A percentile compares a stretch with the other conserved stretches of the same genome.
Evolutionary conservation across 1,140 invertebrate genomes (phyloP).

Genomic region (Grapholita molesta): DNA sequence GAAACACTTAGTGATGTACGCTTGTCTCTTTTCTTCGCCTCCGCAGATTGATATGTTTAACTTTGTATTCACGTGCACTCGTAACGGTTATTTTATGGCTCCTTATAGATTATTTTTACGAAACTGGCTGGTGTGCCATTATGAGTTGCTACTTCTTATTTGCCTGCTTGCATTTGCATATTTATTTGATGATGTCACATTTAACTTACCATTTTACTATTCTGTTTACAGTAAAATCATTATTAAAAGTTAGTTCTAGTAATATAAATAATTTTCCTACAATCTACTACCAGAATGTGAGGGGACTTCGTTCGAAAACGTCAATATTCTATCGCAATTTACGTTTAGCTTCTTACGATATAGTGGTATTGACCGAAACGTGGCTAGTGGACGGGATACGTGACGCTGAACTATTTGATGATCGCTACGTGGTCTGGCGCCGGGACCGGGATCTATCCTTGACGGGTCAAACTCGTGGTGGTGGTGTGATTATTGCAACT

Average conservation of each 20-base stretch:
- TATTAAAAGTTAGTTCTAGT: background rate
- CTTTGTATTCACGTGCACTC: background rate
- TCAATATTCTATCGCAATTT: constrained; percentile 24
- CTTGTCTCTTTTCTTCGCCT: background rate
- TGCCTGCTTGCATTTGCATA: background rate
- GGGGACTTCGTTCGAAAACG: constrained; percentile 31
- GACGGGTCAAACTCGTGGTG: constrained; percentile 23
- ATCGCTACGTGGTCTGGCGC: constrained; percentile 29
- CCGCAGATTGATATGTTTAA: background rate
- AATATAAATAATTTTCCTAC: background rate
- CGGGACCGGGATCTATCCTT: constrained; percentile 20
- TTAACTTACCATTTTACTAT: background rate
- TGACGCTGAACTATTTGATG: constrained; percentile 26
- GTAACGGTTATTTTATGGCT: background rate
- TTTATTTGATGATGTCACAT: background rate
- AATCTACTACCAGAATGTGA: constrained; percentile 27
- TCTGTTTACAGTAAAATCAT: background rate
- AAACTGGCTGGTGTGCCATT: background rate
- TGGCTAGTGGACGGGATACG: constrained; percentile 25
- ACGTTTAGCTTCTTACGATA: constrained; percentile 20
- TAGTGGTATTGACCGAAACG: constrained; percentile 29
- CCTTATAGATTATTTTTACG: background rate
- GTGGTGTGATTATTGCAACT: constrained; percentile 24
- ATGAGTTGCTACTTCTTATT: background rate
- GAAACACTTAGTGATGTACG: background rate